Conservation (phyloP, 2,888 invertebrate genomes). For the Tetanocera ferruginea region DNA sequence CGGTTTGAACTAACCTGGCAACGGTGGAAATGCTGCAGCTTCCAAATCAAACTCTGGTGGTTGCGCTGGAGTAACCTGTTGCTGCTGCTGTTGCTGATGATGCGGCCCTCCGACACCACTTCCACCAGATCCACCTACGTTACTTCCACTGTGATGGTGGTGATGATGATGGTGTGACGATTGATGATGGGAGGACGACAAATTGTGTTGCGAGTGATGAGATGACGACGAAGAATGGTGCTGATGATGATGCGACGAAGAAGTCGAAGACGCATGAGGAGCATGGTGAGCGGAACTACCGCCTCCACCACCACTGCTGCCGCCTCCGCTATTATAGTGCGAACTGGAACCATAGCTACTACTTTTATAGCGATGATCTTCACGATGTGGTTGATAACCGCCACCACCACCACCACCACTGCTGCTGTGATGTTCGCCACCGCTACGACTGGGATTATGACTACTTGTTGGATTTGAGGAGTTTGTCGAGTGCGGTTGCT, state of each 20-base stretch:
- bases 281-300: conserved; percentile 55
- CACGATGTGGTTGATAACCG: conserved; percentile 58
- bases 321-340: conserved; percentile 54
- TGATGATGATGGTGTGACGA: conserved; percentile 51
- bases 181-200: conserved; percentile 55
- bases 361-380: conserved; percentile 63
- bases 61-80: conserved; percentile 67
- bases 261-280: conserved; percentile 52
- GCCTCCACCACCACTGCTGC: conserved; percentile 43
- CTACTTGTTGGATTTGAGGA: conserved; percentile 43
- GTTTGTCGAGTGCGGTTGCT: conserved; percentile 41
- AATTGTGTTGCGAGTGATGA: conserved; percentile 57
- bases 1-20: conserved; percentile 75
- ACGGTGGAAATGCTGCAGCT: conserved; percentile 83
- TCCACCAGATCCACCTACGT: conserved; percentile 48
- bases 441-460: conserved; percentile 47
- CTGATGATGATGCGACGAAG: conserved; percentile 51
- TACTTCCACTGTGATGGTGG: conserved; percentile 52
- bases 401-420: conserved; percentile 46
- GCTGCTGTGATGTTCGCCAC: conserved; percentile 53
- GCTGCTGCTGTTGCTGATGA: conserved; percentile 63
- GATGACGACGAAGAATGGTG: conserved; percentile 48
- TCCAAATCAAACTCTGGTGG: conserved; percentile 82
- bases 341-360: conserved; percentile 65
- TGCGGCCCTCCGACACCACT: conserved; percentile 51